Evolutionary conservation across 2,113 vertebrate species (phyloP).

Genomic region (Uropsilus gracilis): DNA sequence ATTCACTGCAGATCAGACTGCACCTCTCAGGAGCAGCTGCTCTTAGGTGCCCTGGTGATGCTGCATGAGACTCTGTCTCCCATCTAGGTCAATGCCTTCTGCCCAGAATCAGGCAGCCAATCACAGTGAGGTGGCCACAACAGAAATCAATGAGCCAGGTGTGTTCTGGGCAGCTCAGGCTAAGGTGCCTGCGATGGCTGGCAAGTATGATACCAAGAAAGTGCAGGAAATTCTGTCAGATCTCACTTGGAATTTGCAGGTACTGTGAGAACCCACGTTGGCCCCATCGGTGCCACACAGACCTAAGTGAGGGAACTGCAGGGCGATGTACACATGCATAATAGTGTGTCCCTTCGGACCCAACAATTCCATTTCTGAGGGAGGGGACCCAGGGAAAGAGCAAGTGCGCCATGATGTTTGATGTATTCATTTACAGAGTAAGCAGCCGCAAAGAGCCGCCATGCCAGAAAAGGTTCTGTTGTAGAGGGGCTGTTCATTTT

Average conservation of each 20-base stretch:
- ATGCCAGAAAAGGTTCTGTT: background rate
- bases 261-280: background rate
- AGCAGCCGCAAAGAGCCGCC: background rate
- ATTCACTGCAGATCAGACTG: background rate
- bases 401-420: background rate
- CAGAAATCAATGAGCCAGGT: background rate
- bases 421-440: background rate
- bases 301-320: fast-evolving
- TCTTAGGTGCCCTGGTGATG: background rate
- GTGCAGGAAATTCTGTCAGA: too few species aligned
- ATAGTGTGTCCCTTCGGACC: background rate
- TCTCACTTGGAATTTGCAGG: background rate
- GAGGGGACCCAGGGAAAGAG: background rate
- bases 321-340: too few species aligned
- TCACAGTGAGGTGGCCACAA: background rate
- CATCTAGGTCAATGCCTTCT: background rate
- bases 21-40: background rate
- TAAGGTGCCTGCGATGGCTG: background rate
- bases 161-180: background rate
- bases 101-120: background rate
- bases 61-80: background rate
- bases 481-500: background rate
- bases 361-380: background rate
- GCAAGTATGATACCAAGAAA: background rate
- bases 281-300: background rate